Evolutionary conservation across 2,888 invertebrate species (phyloP).

Genomic region (Aquatica leii): DNA sequence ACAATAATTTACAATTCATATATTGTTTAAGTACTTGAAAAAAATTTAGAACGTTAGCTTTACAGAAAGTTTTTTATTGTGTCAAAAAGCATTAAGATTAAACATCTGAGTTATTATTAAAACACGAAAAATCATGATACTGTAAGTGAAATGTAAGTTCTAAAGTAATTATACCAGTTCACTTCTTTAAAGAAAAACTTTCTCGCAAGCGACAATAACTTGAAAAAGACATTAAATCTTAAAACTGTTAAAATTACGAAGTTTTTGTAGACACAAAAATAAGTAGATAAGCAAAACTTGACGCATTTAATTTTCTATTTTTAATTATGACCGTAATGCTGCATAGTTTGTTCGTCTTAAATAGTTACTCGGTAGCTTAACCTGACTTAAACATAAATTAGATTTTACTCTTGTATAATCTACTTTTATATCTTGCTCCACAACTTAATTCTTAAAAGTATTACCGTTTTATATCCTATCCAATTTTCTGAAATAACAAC

Average conservation of each 20-base stretch:
- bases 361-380: neutral
- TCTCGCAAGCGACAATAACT: neutral
- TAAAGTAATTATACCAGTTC: neutral
- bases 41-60: no score
- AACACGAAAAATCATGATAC: neutral
- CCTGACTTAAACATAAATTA: constrained; percentile 1
- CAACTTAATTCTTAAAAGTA: neutral
- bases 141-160: neutral
- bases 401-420: neutral
- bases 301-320: neutral
- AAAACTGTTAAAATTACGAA: neutral
- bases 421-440: neutral
- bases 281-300: neutral
- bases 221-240: neutral
- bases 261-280: neutral
- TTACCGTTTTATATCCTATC: neutral
- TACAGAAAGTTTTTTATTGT: neutral
- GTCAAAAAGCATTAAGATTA: neutral
- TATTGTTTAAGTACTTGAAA: no score
- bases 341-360: neutral
- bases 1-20: no score
- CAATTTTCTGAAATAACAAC: neutral
- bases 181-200: neutral
- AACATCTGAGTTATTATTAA: neutral
- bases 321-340: neutral